Percentiles rank a stretch among this genome's conserved stretches.
Conservation (phyloP, 1,140 invertebrate species). For the Gryllus bimaculatus region DNA sequence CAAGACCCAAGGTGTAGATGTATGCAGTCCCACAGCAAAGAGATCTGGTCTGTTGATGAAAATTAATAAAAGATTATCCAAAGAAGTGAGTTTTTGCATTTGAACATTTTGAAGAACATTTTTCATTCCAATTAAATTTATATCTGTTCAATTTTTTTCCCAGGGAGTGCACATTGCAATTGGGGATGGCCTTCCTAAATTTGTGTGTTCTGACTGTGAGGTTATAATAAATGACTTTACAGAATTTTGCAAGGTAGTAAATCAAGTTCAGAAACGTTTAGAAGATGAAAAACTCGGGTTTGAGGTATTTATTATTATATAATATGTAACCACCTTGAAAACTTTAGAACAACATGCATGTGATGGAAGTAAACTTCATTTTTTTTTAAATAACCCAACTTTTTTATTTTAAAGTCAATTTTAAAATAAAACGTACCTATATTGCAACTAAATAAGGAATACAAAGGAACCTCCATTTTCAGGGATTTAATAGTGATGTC, state of each 20-base stretch:
- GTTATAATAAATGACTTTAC: constrained; percentile 22
- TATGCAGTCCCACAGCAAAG: constrained; percentile 11
- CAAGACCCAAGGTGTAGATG: constrained; percentile 15
- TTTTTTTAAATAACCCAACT: too few relatives aligned
- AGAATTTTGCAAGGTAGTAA: constrained; percentile 24
- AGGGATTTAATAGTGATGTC: too few relatives aligned
- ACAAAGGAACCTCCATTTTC: too few relatives aligned
- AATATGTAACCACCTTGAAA: too few relatives aligned
- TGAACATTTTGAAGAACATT: not conserved
- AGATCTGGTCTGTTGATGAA: constrained; percentile 18
- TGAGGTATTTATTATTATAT: not conserved
- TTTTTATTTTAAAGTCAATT: too few relatives aligned
- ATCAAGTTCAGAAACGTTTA: constrained; percentile 22
- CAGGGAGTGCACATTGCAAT: constrained; percentile 21
- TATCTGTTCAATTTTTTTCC: not conserved
- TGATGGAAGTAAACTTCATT: too few relatives aligned
- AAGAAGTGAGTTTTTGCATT: constrained; percentile 18
- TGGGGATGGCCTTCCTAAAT: constrained; percentile 23
- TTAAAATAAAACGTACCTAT: too few relatives aligned
- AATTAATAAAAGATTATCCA: constrained; percentile 21
- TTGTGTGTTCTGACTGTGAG: constrained; percentile 24
- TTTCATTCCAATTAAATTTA: constrained; percentile 8
- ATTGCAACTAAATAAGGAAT: too few relatives aligned
- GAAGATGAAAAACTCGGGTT: constrained; percentile 7
- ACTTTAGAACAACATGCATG: too few relatives aligned